Conservation (phyloP, 1,140 invertebrate genomes). For the Araneus ventricosus region DNA sequence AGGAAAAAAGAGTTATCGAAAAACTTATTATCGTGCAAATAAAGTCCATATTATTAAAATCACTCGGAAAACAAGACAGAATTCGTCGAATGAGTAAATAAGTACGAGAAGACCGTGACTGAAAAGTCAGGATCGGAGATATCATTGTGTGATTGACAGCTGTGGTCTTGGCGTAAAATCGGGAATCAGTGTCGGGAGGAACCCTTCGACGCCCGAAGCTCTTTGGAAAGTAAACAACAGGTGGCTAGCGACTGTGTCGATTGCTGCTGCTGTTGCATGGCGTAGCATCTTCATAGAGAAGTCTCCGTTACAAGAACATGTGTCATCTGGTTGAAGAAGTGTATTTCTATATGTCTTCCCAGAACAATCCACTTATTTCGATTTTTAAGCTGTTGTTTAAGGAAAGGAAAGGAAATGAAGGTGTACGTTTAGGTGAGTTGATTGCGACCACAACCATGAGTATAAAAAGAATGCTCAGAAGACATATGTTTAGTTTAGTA, state of each 20-base stretch:
- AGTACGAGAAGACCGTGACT: neutral
- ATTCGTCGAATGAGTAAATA: neutral
- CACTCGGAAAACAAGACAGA: too few species aligned
- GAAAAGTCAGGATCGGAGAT: neutral
- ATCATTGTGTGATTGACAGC: conserved; percentile 23
- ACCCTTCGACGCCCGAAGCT: conserved; percentile 64
- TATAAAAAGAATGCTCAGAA: too few species aligned
- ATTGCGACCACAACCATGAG: too few species aligned
- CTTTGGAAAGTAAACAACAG: conserved; percentile 65
- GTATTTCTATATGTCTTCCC: too few species aligned
- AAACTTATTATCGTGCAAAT: too few species aligned
- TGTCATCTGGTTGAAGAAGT: neutral
- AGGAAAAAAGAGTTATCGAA: too few species aligned
- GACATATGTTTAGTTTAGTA: too few species aligned
- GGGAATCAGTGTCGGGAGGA: conserved; percentile 30
- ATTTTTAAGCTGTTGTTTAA: too few species aligned
- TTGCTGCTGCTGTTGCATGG: neutral
- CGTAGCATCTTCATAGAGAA: neutral
- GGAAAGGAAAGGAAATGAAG: too few species aligned
- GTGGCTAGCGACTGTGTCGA: conserved; percentile 49
- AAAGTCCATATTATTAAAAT: too few species aligned
- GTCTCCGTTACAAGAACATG: neutral
- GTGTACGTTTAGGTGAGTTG: too few species aligned
- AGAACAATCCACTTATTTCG: too few species aligned
- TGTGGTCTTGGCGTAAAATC: neutral